phyloP scores from a whole-genome alignment of 1,140 invertebrate genomes.

The Diuraphis noxia region DNA sequence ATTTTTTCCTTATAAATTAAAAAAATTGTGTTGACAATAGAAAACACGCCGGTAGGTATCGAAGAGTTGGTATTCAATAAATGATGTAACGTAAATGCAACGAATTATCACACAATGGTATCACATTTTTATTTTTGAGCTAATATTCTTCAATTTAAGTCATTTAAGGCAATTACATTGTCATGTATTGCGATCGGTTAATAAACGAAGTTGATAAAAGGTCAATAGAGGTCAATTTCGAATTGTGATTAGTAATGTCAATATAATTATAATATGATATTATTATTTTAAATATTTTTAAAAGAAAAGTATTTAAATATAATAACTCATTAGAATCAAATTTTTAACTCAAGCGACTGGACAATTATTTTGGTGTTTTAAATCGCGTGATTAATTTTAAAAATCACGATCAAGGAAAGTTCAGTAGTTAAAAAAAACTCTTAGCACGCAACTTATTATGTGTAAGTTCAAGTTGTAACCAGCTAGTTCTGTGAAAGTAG shows the following conservation, averaged over 20 bases:
- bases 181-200: not conserved
- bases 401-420: not conserved
- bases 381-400: conserved; percentile 23
- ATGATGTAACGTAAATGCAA: not conserved
- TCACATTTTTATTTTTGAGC: not conserved
- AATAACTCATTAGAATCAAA: not conserved
- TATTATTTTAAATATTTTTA: not conserved
- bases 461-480: not conserved
- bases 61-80: not conserved
- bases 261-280: not conserved
- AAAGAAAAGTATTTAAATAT: not conserved
- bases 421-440: not conserved
- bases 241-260: not conserved
- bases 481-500: not conserved
- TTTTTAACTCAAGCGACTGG: not conserved
- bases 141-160: conserved; percentile 15
- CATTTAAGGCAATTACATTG: conserved; percentile 30
- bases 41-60: not conserved
- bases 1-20: not conserved
- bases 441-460: not conserved
- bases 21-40: not conserved
- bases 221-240: conserved; percentile 16
- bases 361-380: not conserved
- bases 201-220: not conserved
- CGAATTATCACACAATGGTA: not conserved